Conservation (phyloP, 2,888 invertebrate genomes). For the Scotopteryx bipunctaria region DNA sequence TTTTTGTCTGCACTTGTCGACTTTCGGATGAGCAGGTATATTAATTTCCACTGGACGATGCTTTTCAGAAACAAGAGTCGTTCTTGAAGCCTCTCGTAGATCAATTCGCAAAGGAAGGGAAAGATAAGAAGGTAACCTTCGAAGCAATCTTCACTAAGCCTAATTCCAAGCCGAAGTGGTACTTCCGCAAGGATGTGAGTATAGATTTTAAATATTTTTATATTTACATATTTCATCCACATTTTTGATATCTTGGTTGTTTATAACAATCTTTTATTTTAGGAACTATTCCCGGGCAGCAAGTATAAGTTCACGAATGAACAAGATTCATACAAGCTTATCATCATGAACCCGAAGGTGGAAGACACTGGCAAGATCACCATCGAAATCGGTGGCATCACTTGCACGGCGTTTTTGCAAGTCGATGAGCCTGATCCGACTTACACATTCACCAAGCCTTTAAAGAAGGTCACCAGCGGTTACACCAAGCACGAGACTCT, state of each 20-base stretch:
- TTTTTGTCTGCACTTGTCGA: slow-evolving; percentile 64
- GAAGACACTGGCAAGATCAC: slow-evolving; percentile 99
- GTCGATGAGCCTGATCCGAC: slow-evolving; percentile 98
- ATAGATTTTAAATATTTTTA: too few species aligned
- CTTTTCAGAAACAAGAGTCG: slow-evolving; percentile 93
- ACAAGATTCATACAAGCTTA: slow-evolving; percentile 94
- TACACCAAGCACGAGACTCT: slow-evolving; percentile 95
- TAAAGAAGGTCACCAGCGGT: slow-evolving; percentile 95
- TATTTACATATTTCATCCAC: not conserved
- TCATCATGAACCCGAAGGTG: slow-evolving; percentile 95
- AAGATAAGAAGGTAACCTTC: slow-evolving; percentile 97
- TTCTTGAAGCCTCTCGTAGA: slow-evolving; percentile 98
- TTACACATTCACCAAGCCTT: slow-evolving; percentile 95
- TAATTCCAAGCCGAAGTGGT: slow-evolving; percentile 97
- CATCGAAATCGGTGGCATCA: slow-evolving; percentile 95
- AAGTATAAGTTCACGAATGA: slow-evolving; percentile 98
- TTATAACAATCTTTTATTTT: slow-evolving; percentile 22
- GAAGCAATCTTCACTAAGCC: slow-evolving; percentile 98
- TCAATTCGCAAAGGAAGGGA: slow-evolving; percentile 96
- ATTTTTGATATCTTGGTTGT: not conserved
- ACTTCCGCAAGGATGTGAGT: slow-evolving; percentile 95
- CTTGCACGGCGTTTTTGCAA: slow-evolving; percentile 94
- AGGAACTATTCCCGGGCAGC: slow-evolving; percentile 97
- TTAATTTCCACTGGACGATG: slow-evolving; percentile 53
- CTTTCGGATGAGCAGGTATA: slow-evolving; percentile 38